Percentiles rank a stretch among this genome's conserved stretches.
Conservation (phyloP, 2,797 vertebrate genomes). For the Paguma larvata region DNA sequence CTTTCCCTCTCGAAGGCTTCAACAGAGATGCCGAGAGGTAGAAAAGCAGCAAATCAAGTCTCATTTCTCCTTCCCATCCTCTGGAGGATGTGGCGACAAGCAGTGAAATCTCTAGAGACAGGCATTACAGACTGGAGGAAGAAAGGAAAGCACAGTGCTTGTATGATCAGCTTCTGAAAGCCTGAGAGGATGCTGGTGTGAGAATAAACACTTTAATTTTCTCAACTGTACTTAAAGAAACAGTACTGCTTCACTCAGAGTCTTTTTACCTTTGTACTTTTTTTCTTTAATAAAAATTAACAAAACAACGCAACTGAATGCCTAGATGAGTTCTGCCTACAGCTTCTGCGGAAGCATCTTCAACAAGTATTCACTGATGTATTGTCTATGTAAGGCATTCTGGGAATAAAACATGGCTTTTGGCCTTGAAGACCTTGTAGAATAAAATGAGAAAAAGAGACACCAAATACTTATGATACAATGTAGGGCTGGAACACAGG, state of each 20-base stretch:
- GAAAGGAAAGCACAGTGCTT: not conserved
- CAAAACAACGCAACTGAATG: not conserved
- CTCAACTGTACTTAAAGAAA: not conserved
- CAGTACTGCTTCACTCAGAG: not conserved
- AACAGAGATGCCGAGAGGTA: not conserved
- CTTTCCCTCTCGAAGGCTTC: slow-evolving; percentile 6
- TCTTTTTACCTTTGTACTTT: not conserved
- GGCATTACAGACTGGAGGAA: not conserved
- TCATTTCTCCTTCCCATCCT: not conserved
- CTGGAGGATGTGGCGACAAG: not conserved
- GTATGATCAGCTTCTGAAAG: not conserved
- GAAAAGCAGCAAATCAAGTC: not conserved
- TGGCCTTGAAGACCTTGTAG: not conserved
- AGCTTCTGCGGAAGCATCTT: not conserved
- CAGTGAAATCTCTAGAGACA: not conserved
- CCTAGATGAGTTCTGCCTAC: not conserved
- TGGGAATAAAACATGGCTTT: not conserved
- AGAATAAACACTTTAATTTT: not conserved
- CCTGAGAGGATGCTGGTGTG: not conserved
- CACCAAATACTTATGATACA: not conserved
- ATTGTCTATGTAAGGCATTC: not conserved
- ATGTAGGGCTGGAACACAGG: not conserved
- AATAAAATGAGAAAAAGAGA: not conserved
- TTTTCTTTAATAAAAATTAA: slow-evolving; percentile 11
- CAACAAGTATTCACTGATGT: not conserved